Evolutionary conservation across 2,888 invertebrate species (phyloP).

Genomic region (Andrena chrysosceles): DNA sequence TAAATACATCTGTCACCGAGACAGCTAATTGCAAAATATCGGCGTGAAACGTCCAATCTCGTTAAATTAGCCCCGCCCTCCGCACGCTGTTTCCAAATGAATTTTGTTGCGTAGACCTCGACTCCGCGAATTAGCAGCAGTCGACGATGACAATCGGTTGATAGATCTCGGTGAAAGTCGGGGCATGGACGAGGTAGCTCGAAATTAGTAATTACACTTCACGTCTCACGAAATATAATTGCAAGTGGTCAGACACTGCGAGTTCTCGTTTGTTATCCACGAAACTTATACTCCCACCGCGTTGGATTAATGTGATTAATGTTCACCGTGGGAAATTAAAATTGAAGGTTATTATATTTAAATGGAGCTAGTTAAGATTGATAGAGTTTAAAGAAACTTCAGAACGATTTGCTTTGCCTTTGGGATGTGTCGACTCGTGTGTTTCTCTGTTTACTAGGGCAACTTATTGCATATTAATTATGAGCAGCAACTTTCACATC

Average conservation of each 20-base stretch:
- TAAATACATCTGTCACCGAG: constrained; percentile 20
- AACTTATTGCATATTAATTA: not conserved
- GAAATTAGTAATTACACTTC: not conserved
- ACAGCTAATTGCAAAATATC: constrained; percentile 20
- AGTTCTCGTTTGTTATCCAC: no score
- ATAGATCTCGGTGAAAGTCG: not conserved
- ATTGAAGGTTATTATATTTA: not conserved
- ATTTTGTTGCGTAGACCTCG: not conserved
- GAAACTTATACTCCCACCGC: no score
- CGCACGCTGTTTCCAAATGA: not conserved
- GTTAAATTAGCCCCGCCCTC: not conserved
- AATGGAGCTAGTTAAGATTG: no score
- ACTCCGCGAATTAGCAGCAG: not conserved
- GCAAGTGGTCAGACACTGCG: no score
- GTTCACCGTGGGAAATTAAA: not conserved
- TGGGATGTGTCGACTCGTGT: not conserved
- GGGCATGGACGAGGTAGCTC: not conserved
- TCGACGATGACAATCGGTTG: not conserved
- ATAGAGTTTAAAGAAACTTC: not conserved
- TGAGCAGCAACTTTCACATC: not conserved
- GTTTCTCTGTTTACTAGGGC: not conserved
- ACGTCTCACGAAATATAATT: no score
- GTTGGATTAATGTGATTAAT: no score
- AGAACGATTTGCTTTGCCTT: not conserved
- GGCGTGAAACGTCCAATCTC: not conserved